Evolutionary conservation across 2,888 invertebrate species (phyloP), one percentile per base, ranked within the genome.

Genomic region (Hypomecis punctinalis): DNA sequence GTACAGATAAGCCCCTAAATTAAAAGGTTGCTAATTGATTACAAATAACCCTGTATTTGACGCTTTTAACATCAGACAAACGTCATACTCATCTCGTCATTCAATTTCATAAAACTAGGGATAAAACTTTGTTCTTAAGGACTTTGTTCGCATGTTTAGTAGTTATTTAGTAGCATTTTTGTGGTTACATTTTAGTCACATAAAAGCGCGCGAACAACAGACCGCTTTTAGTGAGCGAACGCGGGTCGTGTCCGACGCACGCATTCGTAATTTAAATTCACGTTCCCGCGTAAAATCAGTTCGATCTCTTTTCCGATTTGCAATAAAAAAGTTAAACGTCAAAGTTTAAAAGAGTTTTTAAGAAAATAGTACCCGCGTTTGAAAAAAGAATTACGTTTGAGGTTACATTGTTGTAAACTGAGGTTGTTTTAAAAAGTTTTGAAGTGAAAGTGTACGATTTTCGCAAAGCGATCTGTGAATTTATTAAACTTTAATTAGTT

Each of bases 361-460:
- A 23, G 23, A 10, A 13, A 45, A 33, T 37, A 49, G 8, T 48
- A 51, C 33, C 48, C 9, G 11, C 11, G n/a, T 6, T 35, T 46
- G 42, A 5, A 54, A 48, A 48, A 54, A 5, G 7, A n/a, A 52
- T 2, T 39, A 42, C 8, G 11, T 48, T 53, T 46, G 8, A 4
- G 39, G 39, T 46, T 37, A 33, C 9, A 13, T 35, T n/a, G 40
- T 5, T 42, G 52, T 59, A 13, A 42, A 47, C 37, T 46, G 40
- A 11, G 11, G 11, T 40, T 49, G 36, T 43, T 43, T 9, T 2
- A 40, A 45, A 43, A 52, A 46, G 57, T 51, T 40, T 45, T 46
- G 5, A 49, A 62, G 62, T 57, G 62, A 62, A 62, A 62, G 62
- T 62, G 37, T 37, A 33, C n/a, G 36, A 40, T 46, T 62, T 61